phyloP scores from a whole-genome alignment of 2,888 invertebrate species.

The Phoenoteleia sp. region DNA sequence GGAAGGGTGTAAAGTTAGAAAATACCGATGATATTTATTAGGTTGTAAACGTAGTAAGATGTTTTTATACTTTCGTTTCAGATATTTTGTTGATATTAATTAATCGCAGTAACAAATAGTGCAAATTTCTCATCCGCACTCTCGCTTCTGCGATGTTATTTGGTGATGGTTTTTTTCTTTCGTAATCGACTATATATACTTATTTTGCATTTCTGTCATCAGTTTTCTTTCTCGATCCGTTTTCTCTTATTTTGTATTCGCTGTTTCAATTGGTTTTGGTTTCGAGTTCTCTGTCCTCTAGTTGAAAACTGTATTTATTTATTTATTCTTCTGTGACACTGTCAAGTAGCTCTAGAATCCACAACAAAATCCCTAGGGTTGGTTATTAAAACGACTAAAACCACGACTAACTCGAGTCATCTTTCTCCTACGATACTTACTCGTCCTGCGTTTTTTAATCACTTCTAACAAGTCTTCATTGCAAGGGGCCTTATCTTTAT shows the following conservation, averaged over 20 bases:
- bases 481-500: neutral
- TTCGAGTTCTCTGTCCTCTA: slow-evolving; percentile 40
- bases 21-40: slow-evolving; percentile 61
- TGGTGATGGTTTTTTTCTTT: slow-evolving; percentile 76
- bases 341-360: slow-evolving; percentile 83
- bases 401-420: slow-evolving; percentile 78
- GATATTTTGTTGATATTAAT: slow-evolving; percentile 38
- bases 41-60: slow-evolving; percentile 45
- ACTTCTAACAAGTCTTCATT: slow-evolving; percentile 5
- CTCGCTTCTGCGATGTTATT: slow-evolving; percentile 18
- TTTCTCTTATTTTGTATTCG: slow-evolving; percentile 27
- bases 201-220: slow-evolving; percentile 67
- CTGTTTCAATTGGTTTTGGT: slow-evolving; percentile 66
- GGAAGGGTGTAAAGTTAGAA: neutral
- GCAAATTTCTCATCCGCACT: neutral
- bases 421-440: slow-evolving; percentile 76
- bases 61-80: slow-evolving; percentile 53
- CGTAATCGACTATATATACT: slow-evolving; percentile 70
- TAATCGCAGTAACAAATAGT: slow-evolving; percentile 18
- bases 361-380: slow-evolving; percentile 83
- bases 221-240: slow-evolving; percentile 15
- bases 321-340: slow-evolving; percentile 33
- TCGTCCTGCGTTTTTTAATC: slow-evolving; percentile 50
- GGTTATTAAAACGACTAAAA: slow-evolving; percentile 77
- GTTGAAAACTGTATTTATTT: slow-evolving; percentile 40